Evolutionary conservation across 2,797 vertebrate genomes (phyloP), one percentile per base, ranked within the genome.

Genomic region (Psittacula derbiana): DNA sequence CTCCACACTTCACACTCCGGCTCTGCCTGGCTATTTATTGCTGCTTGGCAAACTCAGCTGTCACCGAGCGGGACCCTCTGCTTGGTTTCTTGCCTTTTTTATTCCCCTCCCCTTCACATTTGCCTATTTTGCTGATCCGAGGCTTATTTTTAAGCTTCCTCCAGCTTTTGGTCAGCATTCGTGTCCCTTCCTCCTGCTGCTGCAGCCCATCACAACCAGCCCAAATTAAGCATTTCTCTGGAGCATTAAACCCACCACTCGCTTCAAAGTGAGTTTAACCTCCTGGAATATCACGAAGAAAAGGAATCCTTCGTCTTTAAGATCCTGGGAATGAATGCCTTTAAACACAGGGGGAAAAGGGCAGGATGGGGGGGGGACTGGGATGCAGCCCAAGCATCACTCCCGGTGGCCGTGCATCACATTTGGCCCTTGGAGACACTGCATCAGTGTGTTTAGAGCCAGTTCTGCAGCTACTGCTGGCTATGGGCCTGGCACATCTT

Each of bases 1-100:
- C 93, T 76, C 93, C 93, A 62, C 83, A 84, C 69, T 92, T 94
- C 93, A 76, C 93, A 90, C 93, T 94, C 78, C 74, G 62, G 87
- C 79, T 87, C 74, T 87, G 93, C 90, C 46, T 92, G 73, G 61
- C 86, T 92, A 90, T 92, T 94, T 94, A 92, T 84, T 90, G 87
- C 93, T 43, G 46, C 90, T 87, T 62, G 87, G 86, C 52, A 75
- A 80, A 75, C 50, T 66, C 78, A 49, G 58, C 13, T 83, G 69
- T 75, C 93, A 80, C 87, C 12, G 38, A 87, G 57, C 6, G 20
- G 90, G 81, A 83, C 73, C 41, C 81, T 94, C 86, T 64, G 44
- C 27, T 62, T 74, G 14, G 18, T 65, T 82, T 28, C 81, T 82
- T 69, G 50, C 33, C 28, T 74, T n/a, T 43, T 30, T 13, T 50